Percentiles rank a stretch among this genome's conserved stretches.
phyloP scores from a whole-genome alignment of 2,888 invertebrate genomes.

The Cremastinae sp. region DNA sequence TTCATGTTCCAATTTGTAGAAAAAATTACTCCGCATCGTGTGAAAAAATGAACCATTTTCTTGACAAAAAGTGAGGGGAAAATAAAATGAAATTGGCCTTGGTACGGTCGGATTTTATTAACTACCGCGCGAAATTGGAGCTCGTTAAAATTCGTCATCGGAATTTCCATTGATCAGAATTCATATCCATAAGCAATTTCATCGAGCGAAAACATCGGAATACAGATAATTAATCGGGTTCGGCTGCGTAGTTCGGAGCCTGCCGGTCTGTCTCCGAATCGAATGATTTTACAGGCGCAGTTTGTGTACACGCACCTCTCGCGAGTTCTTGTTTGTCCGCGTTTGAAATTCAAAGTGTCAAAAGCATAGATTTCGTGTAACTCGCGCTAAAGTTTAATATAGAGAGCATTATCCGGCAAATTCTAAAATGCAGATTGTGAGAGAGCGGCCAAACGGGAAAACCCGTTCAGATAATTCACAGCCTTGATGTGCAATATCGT shows the following conservation, averaged over 20 bases:
- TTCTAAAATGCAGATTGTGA: slow-evolving; percentile 18
- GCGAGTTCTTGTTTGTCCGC: no score
- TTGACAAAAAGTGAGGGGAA: no score
- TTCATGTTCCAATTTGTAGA: no score
- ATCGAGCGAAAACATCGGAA: slow-evolving; percentile 33
- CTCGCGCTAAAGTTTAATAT: background rate
- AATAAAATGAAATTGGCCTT: background rate
- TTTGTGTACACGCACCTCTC: background rate
- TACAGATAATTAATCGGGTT: slow-evolving; percentile 36
- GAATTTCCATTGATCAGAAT: slow-evolving; percentile 19
- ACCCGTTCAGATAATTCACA: slow-evolving; percentile 46
- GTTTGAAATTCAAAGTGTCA: no score
- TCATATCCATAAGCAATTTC: slow-evolving; percentile 41
- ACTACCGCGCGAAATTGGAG: background rate
- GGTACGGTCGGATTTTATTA: slow-evolving; percentile 9
- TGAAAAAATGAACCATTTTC: no score
- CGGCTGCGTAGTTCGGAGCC: slow-evolving; percentile 14
- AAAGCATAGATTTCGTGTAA: background rate
- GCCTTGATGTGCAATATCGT: slow-evolving; percentile 49
- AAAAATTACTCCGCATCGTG: background rate
- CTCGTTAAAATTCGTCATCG: slow-evolving; percentile 15
- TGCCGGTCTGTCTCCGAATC: slow-evolving; percentile 10
- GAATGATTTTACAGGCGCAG: background rate
- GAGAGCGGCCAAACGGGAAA: background rate
- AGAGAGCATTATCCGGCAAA: background rate